Base-by-base conservation (phyloP, 2,888 invertebrate genomes). In the Cataglyphis albicans region DNA sequence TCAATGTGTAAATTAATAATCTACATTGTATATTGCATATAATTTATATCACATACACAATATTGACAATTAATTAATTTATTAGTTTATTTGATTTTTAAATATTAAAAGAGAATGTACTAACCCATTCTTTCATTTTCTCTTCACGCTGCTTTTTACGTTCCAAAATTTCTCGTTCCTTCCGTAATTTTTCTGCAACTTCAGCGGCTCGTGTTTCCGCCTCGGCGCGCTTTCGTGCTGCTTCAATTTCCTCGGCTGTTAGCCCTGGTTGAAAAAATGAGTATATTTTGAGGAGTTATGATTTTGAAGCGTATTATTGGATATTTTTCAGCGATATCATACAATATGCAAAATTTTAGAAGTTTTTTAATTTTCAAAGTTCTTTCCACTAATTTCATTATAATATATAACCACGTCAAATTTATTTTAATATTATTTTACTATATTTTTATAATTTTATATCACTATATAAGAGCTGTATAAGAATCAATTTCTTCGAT, bases 61-160 rank as follows among this genome's bases (percentile, higher is more conserved):
- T 44, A 48, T 25, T 74, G 10, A 9, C 3, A 48, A 1, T 12
- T 48, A 64, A 35, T 21, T 61, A n/a, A 61, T 32, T n/a, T n/a
- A 64, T 48, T 48, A 48, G n/a, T 68, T 9, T 68, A 70, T 6
- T 35, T 15, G 10, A 6, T 18, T 57, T 41, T 12, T 57, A 25
- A 10, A 25, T 35, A 68, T 9, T 3, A 29, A 59, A n/a, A 70
- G n/a, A 70, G 25, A 70, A 81, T 52, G 1, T 72, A 70, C 90
- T 80, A 78, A 92, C 92, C 92, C 92, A 92, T 82, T 93, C 90
- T 44, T 89, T 90, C 83, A 92, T 91, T 84, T 91, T 90, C 76
- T 93, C 91, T 87, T 94, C 89, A 82, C 95, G 93, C 72, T 92
- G 91, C 80, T 89, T 90, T 12, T 93, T 91, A 48, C 87, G 90